phyloP scores from a whole-genome alignment of 2,113 vertebrate species.

The Phalacrocorax pelagicus region DNA sequence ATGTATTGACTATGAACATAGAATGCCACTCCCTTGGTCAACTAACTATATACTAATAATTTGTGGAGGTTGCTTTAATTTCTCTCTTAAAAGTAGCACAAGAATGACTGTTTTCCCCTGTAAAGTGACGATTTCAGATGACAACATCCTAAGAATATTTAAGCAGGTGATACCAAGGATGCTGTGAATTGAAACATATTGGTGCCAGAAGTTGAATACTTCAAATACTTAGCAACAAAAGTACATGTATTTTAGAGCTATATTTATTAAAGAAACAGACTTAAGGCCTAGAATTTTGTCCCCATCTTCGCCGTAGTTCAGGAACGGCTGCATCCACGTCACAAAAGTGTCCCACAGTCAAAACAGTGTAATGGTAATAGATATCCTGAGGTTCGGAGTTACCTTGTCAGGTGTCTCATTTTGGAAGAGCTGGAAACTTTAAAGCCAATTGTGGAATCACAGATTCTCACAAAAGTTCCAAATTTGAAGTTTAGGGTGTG shows the following conservation, averaged over 20 bases:
- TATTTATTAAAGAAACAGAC: neutral
- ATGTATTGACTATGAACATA: neutral
- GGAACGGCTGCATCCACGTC: neutral
- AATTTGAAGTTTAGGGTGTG: neutral
- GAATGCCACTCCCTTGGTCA: neutral
- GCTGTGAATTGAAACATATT: neutral
- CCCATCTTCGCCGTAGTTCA: neutral
- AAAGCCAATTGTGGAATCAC: neutral
- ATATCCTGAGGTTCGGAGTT: neutral
- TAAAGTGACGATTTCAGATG: neutral
- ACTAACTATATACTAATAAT: neutral
- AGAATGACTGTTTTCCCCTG: neutral
- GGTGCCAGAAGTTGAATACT: neutral
- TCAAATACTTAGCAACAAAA: neutral
- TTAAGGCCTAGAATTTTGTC: neutral
- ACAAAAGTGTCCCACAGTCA: too few species aligned
- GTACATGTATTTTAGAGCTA: neutral
- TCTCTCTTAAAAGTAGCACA: neutral
- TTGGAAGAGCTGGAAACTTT: neutral
- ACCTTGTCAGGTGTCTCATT: neutral
- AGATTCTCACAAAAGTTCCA: neutral
- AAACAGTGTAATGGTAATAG: neutral
- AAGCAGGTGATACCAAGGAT: neutral
- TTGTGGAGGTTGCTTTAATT: neutral
- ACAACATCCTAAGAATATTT: neutral